phyloP scores from a whole-genome alignment of 1,140 invertebrate genomes.

The Drosophila takahashii region DNA sequence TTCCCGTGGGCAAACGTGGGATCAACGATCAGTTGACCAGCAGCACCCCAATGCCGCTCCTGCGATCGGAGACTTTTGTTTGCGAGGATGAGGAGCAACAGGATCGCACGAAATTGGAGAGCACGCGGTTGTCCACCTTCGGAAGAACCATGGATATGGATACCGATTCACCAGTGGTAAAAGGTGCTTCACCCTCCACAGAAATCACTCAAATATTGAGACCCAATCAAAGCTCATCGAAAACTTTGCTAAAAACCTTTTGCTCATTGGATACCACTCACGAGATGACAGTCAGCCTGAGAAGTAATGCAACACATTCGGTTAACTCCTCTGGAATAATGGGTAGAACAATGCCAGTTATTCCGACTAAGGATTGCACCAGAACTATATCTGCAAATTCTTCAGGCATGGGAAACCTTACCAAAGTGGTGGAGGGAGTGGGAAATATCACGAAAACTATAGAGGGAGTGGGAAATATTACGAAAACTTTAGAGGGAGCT shows the following conservation, averaged over 20 bases:
- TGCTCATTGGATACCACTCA: conserved; percentile 35
- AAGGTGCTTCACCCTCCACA: conserved; percentile 4
- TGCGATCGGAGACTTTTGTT: conserved; percentile 80
- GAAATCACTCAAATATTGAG: conserved; percentile 32
- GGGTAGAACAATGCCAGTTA: conserved; percentile 33
- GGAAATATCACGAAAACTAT: conserved; percentile 10
- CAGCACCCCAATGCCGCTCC: conserved; percentile 63
- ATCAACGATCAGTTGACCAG: conserved; percentile 37
- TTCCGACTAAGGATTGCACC: conserved; percentile 15
- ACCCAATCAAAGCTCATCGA: conserved; percentile 9
- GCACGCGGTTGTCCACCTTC: conserved; percentile 43
- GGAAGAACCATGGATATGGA: conserved; percentile 43
- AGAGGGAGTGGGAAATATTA: not conserved
- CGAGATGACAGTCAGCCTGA: conserved; percentile 11
- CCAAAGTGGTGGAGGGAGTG: conserved; percentile 6
- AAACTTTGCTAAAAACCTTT: conserved; percentile 8
- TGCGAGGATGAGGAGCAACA: conserved; percentile 57
- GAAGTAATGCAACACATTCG: conserved; percentile 41
- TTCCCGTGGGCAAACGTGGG: conserved; percentile 41
- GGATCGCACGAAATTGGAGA: conserved; percentile 26
- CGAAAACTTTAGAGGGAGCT: conserved; percentile 9
- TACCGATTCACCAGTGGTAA: conserved; percentile 12
- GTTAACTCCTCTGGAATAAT: not conserved
- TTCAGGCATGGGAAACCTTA: conserved; percentile 10
- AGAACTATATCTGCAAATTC: not conserved